phyloP scores from a whole-genome alignment of 2,888 invertebrate genomes.

The Matsumyia berberina region DNA sequence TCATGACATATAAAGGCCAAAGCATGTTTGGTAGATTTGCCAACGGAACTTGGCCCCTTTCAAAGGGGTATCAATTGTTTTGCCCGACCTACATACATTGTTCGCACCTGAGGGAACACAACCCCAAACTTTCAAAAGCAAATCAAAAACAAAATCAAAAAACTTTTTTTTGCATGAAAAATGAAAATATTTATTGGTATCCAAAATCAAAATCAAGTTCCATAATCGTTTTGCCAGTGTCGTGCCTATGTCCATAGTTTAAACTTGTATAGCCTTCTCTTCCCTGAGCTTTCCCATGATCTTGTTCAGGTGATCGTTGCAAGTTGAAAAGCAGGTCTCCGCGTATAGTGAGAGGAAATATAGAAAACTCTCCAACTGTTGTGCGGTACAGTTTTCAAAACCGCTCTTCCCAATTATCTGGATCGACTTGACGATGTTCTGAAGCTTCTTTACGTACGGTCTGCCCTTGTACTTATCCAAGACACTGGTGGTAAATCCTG shows the following conservation, averaged over 20 bases:
- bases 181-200: background rate
- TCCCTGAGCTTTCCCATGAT: slow-evolving; percentile 80
- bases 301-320: slow-evolving; percentile 80
- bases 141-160: background rate
- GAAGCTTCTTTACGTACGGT: slow-evolving; percentile 79
- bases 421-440: slow-evolving; percentile 78
- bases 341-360: slow-evolving; percentile 81
- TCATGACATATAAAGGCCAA: too few relatives aligned
- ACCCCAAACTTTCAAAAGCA: background rate
- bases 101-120: too few relatives aligned
- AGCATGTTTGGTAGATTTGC: too few relatives aligned
- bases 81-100: too few relatives aligned
- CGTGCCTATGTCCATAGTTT: background rate
- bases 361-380: slow-evolving; percentile 81
- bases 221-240: background rate
- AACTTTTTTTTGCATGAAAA: background rate
- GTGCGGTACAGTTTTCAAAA: slow-evolving; percentile 79
- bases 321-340: slow-evolving; percentile 80
- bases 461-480: slow-evolving; percentile 77
- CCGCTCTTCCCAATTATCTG: slow-evolving; percentile 79
- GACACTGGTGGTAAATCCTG: slow-evolving; percentile 65
- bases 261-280: slow-evolving; percentile 78
- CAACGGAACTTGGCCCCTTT: too few relatives aligned
- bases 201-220: background rate
- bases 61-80: too few relatives aligned